Base-by-base conservation (phyloP, 2,113 vertebrate genomes). In the Hylia prasina region DNA sequence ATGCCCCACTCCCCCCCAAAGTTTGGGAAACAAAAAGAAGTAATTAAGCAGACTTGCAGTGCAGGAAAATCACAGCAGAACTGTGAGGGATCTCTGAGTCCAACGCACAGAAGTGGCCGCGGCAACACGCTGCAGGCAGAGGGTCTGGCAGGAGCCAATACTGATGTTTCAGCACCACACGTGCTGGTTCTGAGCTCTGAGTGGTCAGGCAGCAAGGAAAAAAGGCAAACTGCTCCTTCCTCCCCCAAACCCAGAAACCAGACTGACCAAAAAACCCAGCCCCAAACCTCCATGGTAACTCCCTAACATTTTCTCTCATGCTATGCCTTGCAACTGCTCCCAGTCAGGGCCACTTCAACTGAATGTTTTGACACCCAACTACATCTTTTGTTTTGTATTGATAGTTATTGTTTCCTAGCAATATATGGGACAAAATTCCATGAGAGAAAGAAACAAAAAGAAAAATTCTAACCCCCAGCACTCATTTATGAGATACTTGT, bases 291-390 rank as follows among this genome's bases (percentile, higher is more conserved):
- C 0, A 0, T 15, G 13, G 4, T 24, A 54, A 28, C 13, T 8
- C 6, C 3, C 17, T 47, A 27, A 47, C 40, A 11, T 57, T 47
- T 68, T 57, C 28, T 47, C 44, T 68, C 0, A 0, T 0, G 0
- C 47, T 39, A 33, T 39, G 28, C 8, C 22, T 57, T 66, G 42
- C 28, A 68, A 33, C 51, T 1, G 2, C 8, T 30, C 45, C 24
- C 25, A 44, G 13, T 16, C 68, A 63, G 13, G 27, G 27, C 39
- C 22, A 33, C 45, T 63, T 83, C 57, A 45, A 45, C 17, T 27
- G 47, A 71, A 53, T 21, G 13, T 37, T 45, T 33, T 72, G 39
- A 37, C 47, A 27, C 33, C 17, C 33, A 22, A 22, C 47, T 37
- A 9, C 22, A 45, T 45, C 47, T 79, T 65, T 54, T 54, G 25